Conservation (phyloP, 2,888 invertebrate species). For the Sipha maydis region DNA sequence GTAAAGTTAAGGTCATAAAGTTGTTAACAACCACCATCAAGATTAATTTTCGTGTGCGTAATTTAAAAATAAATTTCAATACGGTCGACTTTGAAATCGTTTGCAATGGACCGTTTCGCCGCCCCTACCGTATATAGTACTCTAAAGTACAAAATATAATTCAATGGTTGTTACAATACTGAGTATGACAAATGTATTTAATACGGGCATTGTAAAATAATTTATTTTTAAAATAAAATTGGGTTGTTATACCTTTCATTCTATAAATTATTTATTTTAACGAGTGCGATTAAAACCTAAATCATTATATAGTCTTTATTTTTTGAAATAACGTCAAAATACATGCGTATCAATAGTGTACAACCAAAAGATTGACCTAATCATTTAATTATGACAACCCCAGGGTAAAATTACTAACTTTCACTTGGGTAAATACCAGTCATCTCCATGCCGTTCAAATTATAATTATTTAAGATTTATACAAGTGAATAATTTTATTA, state of each 20-base stretch:
- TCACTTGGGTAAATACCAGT: slow-evolving; percentile 11
- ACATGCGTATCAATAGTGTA: background rate
- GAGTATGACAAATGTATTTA: background rate
- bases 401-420: slow-evolving; percentile 18
- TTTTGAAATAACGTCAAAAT: slow-evolving; percentile 24
- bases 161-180: background rate
- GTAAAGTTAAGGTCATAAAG: too few species aligned
- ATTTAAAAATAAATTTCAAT: too few species aligned
- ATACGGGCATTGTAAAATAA: background rate
- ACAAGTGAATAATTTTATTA: slow-evolving; percentile 27
- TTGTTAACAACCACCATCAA: too few species aligned
- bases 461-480: background rate
- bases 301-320: background rate
- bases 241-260: background rate
- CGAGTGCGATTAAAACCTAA: slow-evolving; percentile 17
- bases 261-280: slow-evolving; percentile 13
- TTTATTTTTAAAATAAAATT: slow-evolving; percentile 7
- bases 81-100: too few species aligned
- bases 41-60: too few species aligned
- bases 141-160: too few species aligned
- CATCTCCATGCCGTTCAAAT: slow-evolving; percentile 6
- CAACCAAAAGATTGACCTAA: slow-evolving; percentile 29
- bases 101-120: too few species aligned
- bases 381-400: slow-evolving; percentile 46
- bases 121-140: too few species aligned